Percentiles rank a stretch among this genome's conserved stretches.
phyloP scores from a whole-genome alignment of 2,797 vertebrate species.

The Spea hammondii region DNA sequence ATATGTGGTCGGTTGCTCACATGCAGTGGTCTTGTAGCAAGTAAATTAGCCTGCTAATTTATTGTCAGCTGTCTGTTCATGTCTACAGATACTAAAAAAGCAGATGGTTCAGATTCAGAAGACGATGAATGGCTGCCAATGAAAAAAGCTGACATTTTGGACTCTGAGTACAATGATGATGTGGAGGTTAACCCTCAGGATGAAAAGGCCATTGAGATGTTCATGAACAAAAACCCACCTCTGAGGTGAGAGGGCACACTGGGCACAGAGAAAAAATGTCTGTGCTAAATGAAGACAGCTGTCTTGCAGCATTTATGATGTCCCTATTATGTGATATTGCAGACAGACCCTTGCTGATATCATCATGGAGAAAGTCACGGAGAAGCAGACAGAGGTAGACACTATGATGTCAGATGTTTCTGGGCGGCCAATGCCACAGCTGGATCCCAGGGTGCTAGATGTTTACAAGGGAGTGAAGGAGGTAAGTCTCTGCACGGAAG shows the following conservation, averaged over 20 bases:
- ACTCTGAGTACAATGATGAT: slow-evolving; percentile 63
- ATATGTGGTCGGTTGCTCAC: neutral
- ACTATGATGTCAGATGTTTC: slow-evolving; percentile 88
- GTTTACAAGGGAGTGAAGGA: slow-evolving; percentile 90
- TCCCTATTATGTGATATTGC: neutral
- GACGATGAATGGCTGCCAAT: slow-evolving; percentile 90
- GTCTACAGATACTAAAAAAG: slow-evolving; percentile 22
- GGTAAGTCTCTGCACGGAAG: slow-evolving; percentile 64
- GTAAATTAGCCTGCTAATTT: neutral
- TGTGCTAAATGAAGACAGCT: no score
- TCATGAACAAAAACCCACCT: slow-evolving; percentile 95
- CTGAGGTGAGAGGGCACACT: slow-evolving; percentile 69
- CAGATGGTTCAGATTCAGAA: slow-evolving; percentile 72
- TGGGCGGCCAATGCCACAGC: slow-evolving; percentile 80
- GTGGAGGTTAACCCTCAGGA: slow-evolving; percentile 81
- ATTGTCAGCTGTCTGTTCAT: neutral
- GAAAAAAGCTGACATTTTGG: slow-evolving; percentile 66
- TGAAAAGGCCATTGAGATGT: slow-evolving; percentile 89
- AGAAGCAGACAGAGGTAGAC: slow-evolving; percentile 95
- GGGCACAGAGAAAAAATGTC: neutral
- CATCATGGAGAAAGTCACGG: slow-evolving; percentile 97
- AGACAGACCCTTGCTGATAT: slow-evolving; percentile 92
- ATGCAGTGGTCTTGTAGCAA: no score
- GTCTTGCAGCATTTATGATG: no score
- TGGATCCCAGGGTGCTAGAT: slow-evolving; percentile 85